Evolutionary conservation across 2,113 vertebrate species (phyloP).

Genomic region (Caranx ignobilis): DNA sequence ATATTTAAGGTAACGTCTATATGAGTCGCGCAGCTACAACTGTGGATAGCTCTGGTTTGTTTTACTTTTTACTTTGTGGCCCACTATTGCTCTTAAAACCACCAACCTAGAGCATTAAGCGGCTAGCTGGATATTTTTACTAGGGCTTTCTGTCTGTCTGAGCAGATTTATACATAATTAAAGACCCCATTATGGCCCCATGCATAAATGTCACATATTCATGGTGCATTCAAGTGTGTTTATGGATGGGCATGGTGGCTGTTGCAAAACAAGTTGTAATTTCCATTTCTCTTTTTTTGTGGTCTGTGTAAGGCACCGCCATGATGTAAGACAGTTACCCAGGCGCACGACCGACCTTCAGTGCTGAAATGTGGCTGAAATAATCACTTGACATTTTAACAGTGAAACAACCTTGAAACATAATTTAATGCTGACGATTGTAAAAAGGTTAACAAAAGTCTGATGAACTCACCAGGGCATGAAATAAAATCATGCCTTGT

Average conservation of each 20-base stretch:
- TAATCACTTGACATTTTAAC: too few relatives aligned
- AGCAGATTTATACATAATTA: neutral
- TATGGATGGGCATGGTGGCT: neutral
- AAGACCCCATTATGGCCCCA: neutral
- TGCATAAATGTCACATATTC: neutral
- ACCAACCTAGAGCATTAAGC: too few relatives aligned
- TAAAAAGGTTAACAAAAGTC: too few relatives aligned
- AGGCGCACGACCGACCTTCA: too few relatives aligned
- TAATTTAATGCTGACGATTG: too few relatives aligned
- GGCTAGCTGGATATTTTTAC: neutral
- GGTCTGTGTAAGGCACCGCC: neutral
- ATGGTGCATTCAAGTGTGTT: neutral
- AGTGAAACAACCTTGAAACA: too few relatives aligned
- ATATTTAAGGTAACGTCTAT: neutral
- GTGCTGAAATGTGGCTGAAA: too few relatives aligned
- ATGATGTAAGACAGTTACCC: neutral
- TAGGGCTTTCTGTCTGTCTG: neutral
- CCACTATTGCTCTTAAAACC: neutral
- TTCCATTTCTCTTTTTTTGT: neutral
- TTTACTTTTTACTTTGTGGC: too few relatives aligned
- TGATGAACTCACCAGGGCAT: too few relatives aligned
- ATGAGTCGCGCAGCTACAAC: too few relatives aligned
- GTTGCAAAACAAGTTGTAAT: slow-evolving; percentile 3
- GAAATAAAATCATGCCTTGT: too few relatives aligned
- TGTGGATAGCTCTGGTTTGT: too few relatives aligned